Conservation (phyloP, 30 jellyfish, hydroid and myxozoan genomes). For the Pelagia noctiluca region DNA sequence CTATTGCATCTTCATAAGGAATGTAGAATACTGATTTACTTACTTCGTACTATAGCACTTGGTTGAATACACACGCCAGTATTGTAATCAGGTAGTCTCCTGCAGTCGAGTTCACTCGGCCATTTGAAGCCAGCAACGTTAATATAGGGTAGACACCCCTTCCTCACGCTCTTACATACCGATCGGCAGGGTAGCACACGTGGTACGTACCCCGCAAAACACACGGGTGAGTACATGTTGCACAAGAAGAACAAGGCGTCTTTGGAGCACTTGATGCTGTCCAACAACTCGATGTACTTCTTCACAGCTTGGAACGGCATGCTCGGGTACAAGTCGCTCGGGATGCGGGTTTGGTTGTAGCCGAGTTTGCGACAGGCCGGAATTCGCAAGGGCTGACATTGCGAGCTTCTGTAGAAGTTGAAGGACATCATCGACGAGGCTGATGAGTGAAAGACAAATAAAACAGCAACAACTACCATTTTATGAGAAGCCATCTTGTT, state of each 20-base stretch:
- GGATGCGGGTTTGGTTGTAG: slow-evolving; percentile 77
- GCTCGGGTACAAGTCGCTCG: slow-evolving; percentile 65
- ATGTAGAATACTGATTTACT: no score
- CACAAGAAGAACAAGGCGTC: slow-evolving; percentile 85
- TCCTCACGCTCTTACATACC: slow-evolving; percentile 80
- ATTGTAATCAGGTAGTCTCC: slow-evolving; percentile 83
- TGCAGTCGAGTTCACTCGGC: slow-evolving; percentile 94
- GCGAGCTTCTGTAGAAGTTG: background rate
- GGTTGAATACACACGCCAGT: slow-evolving; percentile 94
- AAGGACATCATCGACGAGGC: background rate
- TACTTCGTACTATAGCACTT: slow-evolving; percentile 77
- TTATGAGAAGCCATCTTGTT: background rate
- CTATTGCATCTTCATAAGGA: no score
- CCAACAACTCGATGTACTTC: slow-evolving; percentile 64
- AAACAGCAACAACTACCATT: background rate
- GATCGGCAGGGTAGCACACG: slow-evolving; percentile 92
- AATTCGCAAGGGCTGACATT: slow-evolving; percentile 81
- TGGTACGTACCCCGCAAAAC: slow-evolving; percentile 77
- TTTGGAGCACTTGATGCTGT: slow-evolving; percentile 69
- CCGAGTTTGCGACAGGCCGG: slow-evolving; percentile 89
- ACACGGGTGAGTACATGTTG: slow-evolving; percentile 89
- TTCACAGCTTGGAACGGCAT: slow-evolving; percentile 72
- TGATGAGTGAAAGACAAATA: background rate
- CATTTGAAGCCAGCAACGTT: slow-evolving; percentile 69
- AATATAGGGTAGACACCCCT: slow-evolving; percentile 71